Percentiles rank a stretch among this genome's conserved stretches.
phyloP scores from a whole-genome alignment of 2,888 invertebrate genomes.

The Xylota segnis region DNA sequence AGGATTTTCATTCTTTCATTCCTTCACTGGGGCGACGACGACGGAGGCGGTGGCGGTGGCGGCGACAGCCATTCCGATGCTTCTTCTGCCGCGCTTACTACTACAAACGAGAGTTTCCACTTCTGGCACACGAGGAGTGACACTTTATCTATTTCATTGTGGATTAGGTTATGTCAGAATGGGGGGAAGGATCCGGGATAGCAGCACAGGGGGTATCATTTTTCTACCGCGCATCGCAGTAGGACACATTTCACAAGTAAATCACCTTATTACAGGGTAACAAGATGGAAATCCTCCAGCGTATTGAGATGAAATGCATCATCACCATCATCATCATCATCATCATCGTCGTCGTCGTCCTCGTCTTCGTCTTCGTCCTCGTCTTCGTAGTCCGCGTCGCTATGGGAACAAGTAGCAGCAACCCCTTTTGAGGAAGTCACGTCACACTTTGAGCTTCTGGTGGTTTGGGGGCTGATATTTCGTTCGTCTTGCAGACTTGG shows the following conservation, averaged over 20 bases:
- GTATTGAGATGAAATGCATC: slow-evolving; percentile 36
- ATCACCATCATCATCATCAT: slow-evolving; percentile 1
- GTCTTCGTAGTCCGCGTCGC: not conserved
- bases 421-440: slow-evolving; percentile 23
- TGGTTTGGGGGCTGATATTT: not conserved
- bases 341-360: slow-evolving; percentile 1
- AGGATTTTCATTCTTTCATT: slow-evolving; percentile 56
- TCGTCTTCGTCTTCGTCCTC: not conserved
- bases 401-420: not conserved
- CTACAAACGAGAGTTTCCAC: slow-evolving; percentile 35
- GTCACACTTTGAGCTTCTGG: slow-evolving; percentile 26
- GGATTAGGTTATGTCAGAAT: slow-evolving; percentile 61
- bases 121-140: slow-evolving; percentile 64
- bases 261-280: slow-evolving; percentile 57
- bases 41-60: not conserved
- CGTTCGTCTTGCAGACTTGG: not conserved
- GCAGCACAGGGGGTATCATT: slow-evolving; percentile 15
- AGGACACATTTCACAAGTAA: slow-evolving; percentile 45
- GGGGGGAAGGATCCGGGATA: slow-evolving; percentile 24
- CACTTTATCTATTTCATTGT: slow-evolving; percentile 73
- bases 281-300: slow-evolving; percentile 47
- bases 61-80: slow-evolving; percentile 33
- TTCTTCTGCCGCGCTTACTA: not conserved
- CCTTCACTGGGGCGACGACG: not conserved
- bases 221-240: slow-evolving; percentile 26